A percentile compares a stretch with the other conserved stretches of the same genome.
These are phyloP conservation scores for Dryadula phaetusa DNA, from an alignment of 2,888 invertebrate species.

Conservation along the genomic window DNA sequence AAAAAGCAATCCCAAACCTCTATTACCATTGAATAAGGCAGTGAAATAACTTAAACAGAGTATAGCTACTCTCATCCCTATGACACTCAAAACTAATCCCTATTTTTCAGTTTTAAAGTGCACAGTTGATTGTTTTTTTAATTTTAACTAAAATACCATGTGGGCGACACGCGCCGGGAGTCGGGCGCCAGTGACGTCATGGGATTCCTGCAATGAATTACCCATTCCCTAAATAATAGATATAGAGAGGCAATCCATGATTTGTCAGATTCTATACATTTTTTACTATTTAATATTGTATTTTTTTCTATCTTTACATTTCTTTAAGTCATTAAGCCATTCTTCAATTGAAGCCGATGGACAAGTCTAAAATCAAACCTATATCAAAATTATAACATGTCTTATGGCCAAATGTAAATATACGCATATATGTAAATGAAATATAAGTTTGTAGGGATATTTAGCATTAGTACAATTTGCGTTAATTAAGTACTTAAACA, in stretches of 20 bases:
- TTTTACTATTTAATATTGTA: not conserved
- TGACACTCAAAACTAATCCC: not conserved
- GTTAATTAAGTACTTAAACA: not conserved
- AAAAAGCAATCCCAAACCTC: conserved; percentile 21
- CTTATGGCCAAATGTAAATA: no score
- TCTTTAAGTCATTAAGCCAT: not conserved
- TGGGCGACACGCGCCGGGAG: conserved; percentile 60
- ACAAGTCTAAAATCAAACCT: no score
- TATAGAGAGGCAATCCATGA: not conserved
- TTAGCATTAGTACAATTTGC: not conserved
- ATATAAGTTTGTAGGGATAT: no score
- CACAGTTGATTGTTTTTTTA: conserved; percentile 27
- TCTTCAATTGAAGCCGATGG: no score
- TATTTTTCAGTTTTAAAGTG: conserved; percentile 9
- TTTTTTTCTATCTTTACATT: not conserved
- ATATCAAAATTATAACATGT: no score
- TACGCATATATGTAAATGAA: no score
- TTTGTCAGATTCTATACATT: not conserved
- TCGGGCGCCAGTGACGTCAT: conserved; percentile 74
- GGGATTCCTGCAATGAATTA: conserved; percentile 60
- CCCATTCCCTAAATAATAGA: conserved; percentile 30
- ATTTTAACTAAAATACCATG: conserved; percentile 52
- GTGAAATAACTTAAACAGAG: conserved; percentile 5
- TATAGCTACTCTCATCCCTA: not conserved
- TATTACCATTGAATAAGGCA: conserved; percentile 27